Evolutionary conservation across 64 coral and sea anemone species (phyloP).

Genomic region (Montipora efflorescens): DNA sequence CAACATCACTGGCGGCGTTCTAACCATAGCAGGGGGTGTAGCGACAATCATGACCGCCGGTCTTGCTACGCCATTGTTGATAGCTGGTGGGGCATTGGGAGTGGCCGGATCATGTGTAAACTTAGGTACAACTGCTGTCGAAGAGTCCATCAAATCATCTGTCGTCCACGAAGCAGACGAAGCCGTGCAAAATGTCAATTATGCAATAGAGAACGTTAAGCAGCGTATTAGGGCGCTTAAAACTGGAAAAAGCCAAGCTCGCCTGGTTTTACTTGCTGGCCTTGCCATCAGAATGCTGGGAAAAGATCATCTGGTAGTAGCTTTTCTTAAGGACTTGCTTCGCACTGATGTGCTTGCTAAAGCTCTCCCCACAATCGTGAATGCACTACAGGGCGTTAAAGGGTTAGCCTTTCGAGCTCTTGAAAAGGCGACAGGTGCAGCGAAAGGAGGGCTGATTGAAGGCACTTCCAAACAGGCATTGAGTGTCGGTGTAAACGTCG

Average conservation of each 20-base stretch:
- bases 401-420: background rate
- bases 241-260: background rate
- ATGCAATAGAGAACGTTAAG: background rate
- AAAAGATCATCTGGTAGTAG: constrained; percentile 3
- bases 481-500: background rate
- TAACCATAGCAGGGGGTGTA: background rate
- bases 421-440: background rate
- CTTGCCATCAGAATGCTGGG: constrained; percentile 16
- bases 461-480: background rate
- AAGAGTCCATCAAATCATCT: background rate
- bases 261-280: background rate
- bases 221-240: background rate
- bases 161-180: constrained; percentile 3
- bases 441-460: background rate
- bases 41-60: constrained; percentile 15
- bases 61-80: background rate
- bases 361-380: background rate
- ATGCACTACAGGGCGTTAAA: background rate
- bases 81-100: constrained; percentile 4
- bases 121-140: background rate
- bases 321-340: background rate
- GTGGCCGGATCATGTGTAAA: background rate
- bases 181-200: background rate
- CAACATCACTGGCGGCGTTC: background rate
- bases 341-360: background rate